These are phyloP conservation scores for Heliconius ismenius DNA, from an alignment of 2,888 invertebrate genomes.

Conservation along the genomic window DNA sequence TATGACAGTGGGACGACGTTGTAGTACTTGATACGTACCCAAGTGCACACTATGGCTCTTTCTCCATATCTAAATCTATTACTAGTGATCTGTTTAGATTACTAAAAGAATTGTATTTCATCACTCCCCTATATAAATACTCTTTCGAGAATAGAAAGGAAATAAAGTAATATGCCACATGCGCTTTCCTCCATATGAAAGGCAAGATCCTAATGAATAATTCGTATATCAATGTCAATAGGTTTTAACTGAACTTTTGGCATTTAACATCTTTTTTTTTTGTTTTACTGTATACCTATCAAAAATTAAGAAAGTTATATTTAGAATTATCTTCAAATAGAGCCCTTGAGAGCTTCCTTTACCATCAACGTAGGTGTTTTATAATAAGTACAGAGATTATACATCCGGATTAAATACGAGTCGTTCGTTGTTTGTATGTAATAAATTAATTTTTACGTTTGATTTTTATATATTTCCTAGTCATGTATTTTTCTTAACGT, in stretches of 20 bases:
- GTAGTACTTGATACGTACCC: background rate
- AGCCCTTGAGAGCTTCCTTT: background rate
- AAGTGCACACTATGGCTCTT: background rate
- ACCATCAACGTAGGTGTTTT: background rate
- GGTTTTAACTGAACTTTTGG: background rate
- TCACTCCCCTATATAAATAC: background rate
- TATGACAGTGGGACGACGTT: background rate
- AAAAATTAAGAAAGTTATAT: background rate
- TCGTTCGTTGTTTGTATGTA: no score
- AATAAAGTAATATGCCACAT: background rate
- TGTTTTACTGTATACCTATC: no score
- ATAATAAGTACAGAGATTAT: background rate
- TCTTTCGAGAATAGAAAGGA: background rate
- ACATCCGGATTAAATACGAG: background rate
- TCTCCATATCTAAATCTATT: background rate
- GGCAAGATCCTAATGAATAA: background rate
- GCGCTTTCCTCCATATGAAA: background rate
- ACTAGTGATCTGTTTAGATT: background rate
- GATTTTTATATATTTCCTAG: no score
- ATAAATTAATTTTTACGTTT: no score
- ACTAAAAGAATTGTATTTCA: background rate
- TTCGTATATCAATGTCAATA: background rate
- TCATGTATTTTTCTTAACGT: no score
- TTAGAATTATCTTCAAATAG: background rate
- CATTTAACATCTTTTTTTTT: background rate